A percentile compares a stretch with the other conserved stretches of the same genome.
phyloP scores from a whole-genome alignment of 2,797 vertebrate genomes.

The Falco cherrug region DNA sequence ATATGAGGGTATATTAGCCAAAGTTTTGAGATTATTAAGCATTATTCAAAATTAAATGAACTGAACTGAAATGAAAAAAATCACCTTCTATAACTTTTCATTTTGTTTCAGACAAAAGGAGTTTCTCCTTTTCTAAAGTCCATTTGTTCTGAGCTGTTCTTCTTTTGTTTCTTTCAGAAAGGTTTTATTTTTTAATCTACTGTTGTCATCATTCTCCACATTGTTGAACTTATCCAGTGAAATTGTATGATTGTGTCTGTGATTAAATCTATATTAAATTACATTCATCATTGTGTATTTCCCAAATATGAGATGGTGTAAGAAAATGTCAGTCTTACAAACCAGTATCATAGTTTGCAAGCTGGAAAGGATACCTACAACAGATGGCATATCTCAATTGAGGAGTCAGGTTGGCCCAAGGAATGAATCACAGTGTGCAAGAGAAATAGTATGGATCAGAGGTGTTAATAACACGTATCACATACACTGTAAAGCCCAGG shows the following conservation, averaged over 20 bases:
- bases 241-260: not conserved
- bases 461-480: not conserved
- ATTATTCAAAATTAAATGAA: not conserved
- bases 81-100: not conserved
- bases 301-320: not conserved
- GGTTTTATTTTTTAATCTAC: not conserved
- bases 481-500: not conserved
- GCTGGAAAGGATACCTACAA: not conserved
- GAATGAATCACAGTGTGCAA: not conserved
- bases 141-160: not conserved
- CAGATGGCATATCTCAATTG: not conserved
- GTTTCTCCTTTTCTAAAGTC: not conserved
- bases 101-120: not conserved
- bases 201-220: not conserved
- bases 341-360: not conserved
- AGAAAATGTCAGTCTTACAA: not conserved
- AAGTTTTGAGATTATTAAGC: not conserved
- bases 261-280: not conserved
- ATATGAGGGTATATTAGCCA: not conserved
- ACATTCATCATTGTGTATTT: not conserved
- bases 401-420: not conserved
- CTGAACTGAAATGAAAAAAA: not conserved
- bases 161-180: not conserved
- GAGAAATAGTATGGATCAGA: not conserved
- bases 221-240: not conserved